Percentiles rank a stretch among this genome's conserved stretches.
These are phyloP conservation scores for Poecilia wingei DNA, from an alignment of 2,797 vertebrate genomes.

Conservation along the genomic window DNA sequence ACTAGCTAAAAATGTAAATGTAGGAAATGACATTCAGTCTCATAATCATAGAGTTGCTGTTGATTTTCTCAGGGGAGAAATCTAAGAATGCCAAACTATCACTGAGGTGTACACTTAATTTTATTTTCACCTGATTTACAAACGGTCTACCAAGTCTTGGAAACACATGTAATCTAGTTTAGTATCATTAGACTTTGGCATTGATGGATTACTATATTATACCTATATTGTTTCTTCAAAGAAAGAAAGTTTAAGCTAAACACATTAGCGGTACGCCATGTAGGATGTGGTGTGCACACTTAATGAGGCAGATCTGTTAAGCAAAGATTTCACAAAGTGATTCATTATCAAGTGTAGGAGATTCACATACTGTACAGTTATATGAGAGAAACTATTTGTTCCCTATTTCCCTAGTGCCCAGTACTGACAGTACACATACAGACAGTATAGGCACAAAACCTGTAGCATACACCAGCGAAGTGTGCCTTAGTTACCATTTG, in stretches of 20 bases:
- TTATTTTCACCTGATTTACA: background rate
- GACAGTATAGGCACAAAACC: conserved; percentile 68
- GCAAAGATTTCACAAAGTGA: conserved; percentile 56
- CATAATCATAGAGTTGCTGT: background rate
- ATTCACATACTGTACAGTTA: conserved; percentile 28
- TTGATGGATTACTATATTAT: background rate
- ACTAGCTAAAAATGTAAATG: background rate
- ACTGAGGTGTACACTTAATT: background rate
- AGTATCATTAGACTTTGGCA: background rate
- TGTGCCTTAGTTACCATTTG: conserved; percentile 58
- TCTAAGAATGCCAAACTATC: background rate
- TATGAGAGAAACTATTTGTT: conserved; percentile 49
- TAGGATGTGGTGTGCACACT: conserved; percentile 24
- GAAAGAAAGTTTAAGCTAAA: conserved; percentile 17
- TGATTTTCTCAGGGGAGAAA: background rate
- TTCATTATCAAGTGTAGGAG: conserved; percentile 57
- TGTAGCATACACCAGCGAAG: conserved; percentile 50
- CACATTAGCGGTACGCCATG: conserved; percentile 16
- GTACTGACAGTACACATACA: conserved; percentile 59
- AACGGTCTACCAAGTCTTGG: background rate
- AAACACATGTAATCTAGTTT: background rate
- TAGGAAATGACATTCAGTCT: background rate
- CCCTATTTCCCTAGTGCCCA: conserved; percentile 39
- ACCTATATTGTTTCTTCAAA: background rate
- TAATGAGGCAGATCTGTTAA: conserved; percentile 43